Base-by-base conservation (phyloP, 2,888 invertebrate genomes). In the Drosophila parthenogenetica region DNA sequence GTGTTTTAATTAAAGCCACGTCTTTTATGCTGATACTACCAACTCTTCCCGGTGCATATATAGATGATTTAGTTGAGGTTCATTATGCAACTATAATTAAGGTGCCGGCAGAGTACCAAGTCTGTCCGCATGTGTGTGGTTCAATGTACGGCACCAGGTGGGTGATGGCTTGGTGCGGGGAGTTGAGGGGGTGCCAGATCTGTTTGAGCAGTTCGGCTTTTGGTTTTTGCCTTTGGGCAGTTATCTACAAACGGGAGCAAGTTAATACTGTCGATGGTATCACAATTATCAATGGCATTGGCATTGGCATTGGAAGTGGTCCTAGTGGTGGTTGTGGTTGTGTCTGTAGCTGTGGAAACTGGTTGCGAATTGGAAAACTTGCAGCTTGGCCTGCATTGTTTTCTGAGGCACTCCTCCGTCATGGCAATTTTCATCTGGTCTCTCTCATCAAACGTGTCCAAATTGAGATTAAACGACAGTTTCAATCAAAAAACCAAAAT, bases 391-490 rank as follows among this genome's bases (percentile, higher is more conserved):
- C 63, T 64, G 69, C 65, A 68, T 77, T 72, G 67, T 70, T 69
- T 60, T 39, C 65, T 64, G 73, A 57, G 87, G 45, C 46, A 57
- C 51, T 42, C 48, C 65, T 67, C 70, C 60, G 66, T 50, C 64
- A 69, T 71, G 69, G 59, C 54, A 68, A 65, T 73, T 66, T 73
- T 69, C 53, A 69, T 73, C 49, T 35, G 13, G 62, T 46, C 42
- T 60, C 83, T 65, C 70, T 79, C 87, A 69, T 57, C 70, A 73
- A 73, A 82, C 76, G 69, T 71, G 73, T 64, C 73, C 81, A 86
- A 79, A 80, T 79, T 70, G 63, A 88, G 87, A 73, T 86, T 73
- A 88, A 88, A 63, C 87, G 87, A 80, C 82, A 86, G 72, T 76
- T 82, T 82, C 61, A 88, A 88, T 80, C 57, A 76, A 77, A 75